phyloP scores from a whole-genome alignment of 2,888 invertebrate genomes.

The Phaedon cochleariae region DNA sequence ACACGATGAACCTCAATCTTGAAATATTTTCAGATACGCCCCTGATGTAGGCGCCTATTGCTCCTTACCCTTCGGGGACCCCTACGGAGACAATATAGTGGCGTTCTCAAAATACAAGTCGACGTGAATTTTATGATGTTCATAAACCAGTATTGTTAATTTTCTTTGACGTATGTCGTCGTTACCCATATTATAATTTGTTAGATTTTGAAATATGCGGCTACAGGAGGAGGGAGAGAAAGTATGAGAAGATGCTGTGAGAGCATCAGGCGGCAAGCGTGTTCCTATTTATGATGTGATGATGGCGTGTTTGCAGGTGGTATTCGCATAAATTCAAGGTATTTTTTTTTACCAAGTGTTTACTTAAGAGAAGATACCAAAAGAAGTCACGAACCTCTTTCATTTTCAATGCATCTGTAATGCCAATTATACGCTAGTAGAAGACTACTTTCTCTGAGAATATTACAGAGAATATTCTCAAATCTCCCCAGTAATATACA shows the following conservation, averaged over 20 bases:
- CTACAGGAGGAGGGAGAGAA: background rate
- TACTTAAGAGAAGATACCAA: no score
- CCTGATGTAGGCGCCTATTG: conserved; percentile 18
- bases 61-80: conserved; percentile 21
- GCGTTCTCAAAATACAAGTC: conserved; percentile 30
- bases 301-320: background rate
- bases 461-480: no score
- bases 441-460: no score
- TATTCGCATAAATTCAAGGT: background rate
- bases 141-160: conserved; percentile 21
- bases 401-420: no score
- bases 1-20: no score
- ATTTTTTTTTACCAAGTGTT: no score
- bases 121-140: conserved; percentile 28
- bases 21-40: no score
- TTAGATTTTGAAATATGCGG: background rate
- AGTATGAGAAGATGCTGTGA: background rate
- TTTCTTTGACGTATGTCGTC: background rate
- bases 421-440: no score
- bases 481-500: no score
- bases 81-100: conserved; percentile 27
- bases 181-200: background rate
- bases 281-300: background rate
- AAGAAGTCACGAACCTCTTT: no score
- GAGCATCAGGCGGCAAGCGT: background rate